A percentile compares a stretch with the other conserved stretches of the same genome.
Evolutionary conservation across 2,797 vertebrate genomes (phyloP).

Genomic region (Nannoperca obscura): DNA sequence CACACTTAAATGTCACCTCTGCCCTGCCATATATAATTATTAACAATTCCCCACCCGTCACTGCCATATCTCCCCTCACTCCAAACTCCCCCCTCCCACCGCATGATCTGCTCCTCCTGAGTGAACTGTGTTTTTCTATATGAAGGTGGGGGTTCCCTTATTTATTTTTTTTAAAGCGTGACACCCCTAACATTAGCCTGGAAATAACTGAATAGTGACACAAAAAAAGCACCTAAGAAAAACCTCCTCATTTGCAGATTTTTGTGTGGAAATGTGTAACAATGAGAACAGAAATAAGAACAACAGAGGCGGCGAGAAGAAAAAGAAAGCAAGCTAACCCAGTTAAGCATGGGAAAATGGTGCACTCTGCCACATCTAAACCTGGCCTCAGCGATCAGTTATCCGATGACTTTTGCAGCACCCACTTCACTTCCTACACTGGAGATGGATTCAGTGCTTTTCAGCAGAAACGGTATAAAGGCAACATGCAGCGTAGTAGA

Average conservation of each 20-base stretch:
- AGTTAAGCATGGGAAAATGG: constrained; percentile 53
- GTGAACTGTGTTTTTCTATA: constrained; percentile 20
- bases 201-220: constrained; percentile 60
- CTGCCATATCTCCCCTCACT: constrained; percentile 46
- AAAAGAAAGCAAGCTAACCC: constrained; percentile 41
- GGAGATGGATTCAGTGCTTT: constrained; percentile 43
- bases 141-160: constrained; percentile 42
- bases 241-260: constrained; percentile 32
- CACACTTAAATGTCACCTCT: constrained; percentile 80
- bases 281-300: constrained; percentile 39
- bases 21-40: constrained; percentile 65
- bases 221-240: constrained; percentile 60
- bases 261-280: constrained; percentile 49
- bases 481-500: constrained; percentile 9
- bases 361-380: constrained; percentile 50
- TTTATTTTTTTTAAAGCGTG: constrained; percentile 41
- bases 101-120: constrained; percentile 29
- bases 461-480: constrained; percentile 40
- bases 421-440: constrained; percentile 58
- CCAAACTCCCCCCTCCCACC: constrained; percentile 74
- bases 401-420: constrained; percentile 61
- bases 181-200: constrained; percentile 49
- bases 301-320: constrained; percentile 29
- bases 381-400: constrained; percentile 32
- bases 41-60: constrained; percentile 59